Conservation (phyloP, 2,113 vertebrate species). For the Megalops atlanticus region DNA sequence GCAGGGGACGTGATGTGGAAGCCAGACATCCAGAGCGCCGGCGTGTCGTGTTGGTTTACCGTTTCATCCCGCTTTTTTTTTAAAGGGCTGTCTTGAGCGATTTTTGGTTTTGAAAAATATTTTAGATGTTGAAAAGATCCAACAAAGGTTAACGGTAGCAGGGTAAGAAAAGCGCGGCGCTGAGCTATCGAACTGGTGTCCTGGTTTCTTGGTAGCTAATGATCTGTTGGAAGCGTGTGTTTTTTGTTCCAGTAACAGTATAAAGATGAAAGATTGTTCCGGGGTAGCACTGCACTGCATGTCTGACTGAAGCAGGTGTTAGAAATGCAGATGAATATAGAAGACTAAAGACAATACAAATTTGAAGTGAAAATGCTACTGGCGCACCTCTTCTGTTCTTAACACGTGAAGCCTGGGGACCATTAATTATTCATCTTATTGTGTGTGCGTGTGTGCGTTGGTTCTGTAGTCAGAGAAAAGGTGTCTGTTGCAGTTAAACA, state of each 20-base stretch:
- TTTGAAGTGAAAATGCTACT: conserved; percentile 96
- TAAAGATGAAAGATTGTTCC: conserved; percentile 85
- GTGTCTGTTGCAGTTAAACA: conserved; percentile 78
- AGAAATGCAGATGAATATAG: conserved; percentile 95
- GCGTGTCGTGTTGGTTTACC: conserved; percentile 1
- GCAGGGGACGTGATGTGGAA: neutral
- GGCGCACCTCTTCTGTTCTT: conserved; percentile 81
- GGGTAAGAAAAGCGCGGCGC: conserved; percentile 43
- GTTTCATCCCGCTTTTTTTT: neutral
- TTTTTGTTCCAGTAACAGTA: conserved; percentile 71
- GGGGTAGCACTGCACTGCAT: conserved; percentile 76
- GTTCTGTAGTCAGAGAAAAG: conserved; percentile 76
- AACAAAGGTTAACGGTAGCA: conserved; percentile 62
- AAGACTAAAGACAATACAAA: conserved; percentile 98
- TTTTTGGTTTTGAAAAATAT: conserved; percentile 48
- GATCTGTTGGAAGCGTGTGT: conserved; percentile 77
- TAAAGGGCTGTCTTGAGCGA: conserved; percentile 35
- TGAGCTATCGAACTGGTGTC: conserved; percentile 70
- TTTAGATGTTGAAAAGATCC: conserved; percentile 65
- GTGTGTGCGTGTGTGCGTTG: conserved; percentile 70
- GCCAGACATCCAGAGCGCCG: neutral
- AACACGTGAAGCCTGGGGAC: conserved; percentile 80
- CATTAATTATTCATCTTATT: conserved; percentile 94
- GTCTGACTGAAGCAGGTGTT: conserved; percentile 91
- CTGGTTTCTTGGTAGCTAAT: conserved; percentile 75